phyloP scores from a whole-genome alignment of 2,888 invertebrate species.

The Agrochola circellaris region DNA sequence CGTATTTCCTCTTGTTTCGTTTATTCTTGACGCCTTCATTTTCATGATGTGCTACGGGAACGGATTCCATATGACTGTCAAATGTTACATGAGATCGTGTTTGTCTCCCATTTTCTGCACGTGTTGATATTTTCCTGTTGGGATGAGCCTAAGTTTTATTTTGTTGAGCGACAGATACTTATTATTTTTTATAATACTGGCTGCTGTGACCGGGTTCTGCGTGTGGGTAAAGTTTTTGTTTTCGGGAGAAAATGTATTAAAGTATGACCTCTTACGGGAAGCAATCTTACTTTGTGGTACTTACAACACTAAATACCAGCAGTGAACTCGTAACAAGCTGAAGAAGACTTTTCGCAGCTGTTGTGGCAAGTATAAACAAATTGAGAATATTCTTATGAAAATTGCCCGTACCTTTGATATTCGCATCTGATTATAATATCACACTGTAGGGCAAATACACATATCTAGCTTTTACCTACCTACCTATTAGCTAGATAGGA shows the following conservation, averaged over 20 bases:
- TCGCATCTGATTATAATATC: background rate
- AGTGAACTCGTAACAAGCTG: background rate
- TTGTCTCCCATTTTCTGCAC: conserved; percentile 14
- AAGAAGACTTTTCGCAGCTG: background rate
- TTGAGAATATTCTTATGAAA: background rate
- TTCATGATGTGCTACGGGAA: conserved; percentile 49
- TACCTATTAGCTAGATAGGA: background rate
- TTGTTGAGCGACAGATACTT: background rate
- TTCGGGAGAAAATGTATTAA: background rate
- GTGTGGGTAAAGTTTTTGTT: background rate
- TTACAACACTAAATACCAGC: conserved; percentile 6
- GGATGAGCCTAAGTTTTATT: background rate
- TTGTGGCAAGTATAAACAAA: conserved; percentile 2
- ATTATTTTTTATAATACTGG: background rate
- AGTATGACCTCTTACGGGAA: background rate
- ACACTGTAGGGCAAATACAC: background rate
- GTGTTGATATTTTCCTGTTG: conserved; percentile 24
- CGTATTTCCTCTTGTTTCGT: conserved; percentile 60
- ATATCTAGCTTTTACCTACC: background rate
- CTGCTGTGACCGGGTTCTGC: background rate
- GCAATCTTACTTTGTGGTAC: conserved; percentile 4
- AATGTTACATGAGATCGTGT: conserved; percentile 37
- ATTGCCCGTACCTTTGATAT: background rate
- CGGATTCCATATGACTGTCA: conserved; percentile 47
- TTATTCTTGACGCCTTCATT: conserved; percentile 59